These are phyloP conservation scores for Prunella fulvescens DNA, from an alignment of 2,113 vertebrate genomes.

Conservation along the genomic window DNA sequence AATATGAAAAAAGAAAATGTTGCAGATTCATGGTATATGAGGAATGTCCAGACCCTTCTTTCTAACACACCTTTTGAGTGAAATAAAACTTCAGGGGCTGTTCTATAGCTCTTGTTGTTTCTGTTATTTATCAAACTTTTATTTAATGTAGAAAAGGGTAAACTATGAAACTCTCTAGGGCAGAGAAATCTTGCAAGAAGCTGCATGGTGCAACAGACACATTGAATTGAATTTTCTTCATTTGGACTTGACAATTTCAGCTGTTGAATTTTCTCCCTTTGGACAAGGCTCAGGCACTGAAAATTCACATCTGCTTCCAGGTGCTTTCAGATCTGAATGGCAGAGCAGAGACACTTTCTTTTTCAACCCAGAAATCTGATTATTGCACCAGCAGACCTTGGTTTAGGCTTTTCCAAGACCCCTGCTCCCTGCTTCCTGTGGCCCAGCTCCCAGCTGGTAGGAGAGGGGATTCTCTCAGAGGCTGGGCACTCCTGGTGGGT, in stretches of 20 bases:
- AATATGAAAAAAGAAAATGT: neutral
- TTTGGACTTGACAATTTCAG: neutral
- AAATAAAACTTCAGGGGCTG: neutral
- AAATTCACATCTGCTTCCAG: neutral
- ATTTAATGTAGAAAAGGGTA: neutral
- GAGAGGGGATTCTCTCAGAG: neutral
- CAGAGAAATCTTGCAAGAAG: neutral
- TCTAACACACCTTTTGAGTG: neutral
- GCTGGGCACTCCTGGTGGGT: fast-evolving
- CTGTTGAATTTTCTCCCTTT: neutral
- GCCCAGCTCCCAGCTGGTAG: neutral
- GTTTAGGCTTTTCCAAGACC: neutral
- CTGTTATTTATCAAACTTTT: neutral
- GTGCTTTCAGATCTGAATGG: neutral
- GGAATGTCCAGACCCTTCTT: neutral
- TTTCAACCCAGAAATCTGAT: neutral
- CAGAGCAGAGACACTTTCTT: neutral
- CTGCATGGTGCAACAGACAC: neutral
- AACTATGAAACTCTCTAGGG: neutral
- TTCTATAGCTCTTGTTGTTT: neutral
- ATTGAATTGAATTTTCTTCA: neutral
- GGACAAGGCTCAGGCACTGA: neutral
- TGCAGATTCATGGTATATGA: neutral
- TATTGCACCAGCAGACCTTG: neutral
- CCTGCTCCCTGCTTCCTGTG: fast-evolving